These are phyloP conservation scores for Callospermophilus lateralis DNA, from an alignment of 2,113 vertebrate species.

Conservation along the genomic window DNA sequence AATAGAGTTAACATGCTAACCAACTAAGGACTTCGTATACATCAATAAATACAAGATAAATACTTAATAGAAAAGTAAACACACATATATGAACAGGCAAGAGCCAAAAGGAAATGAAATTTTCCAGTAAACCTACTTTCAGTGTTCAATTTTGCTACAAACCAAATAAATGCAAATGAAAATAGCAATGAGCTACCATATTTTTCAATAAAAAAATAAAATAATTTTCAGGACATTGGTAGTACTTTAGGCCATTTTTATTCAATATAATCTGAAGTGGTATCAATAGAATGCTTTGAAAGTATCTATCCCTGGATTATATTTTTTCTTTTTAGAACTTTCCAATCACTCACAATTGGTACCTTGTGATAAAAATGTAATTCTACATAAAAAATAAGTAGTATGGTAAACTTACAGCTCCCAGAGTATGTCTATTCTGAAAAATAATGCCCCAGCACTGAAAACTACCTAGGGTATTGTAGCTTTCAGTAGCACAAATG, in stretches of 20 bases:
- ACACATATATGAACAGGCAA: neutral
- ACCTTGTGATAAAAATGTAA: neutral
- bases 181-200: neutral
- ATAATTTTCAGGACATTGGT: neutral
- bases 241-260: neutral
- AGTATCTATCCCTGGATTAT: neutral
- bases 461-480: neutral
- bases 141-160: neutral
- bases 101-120: neutral
- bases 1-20: neutral
- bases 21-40: neutral
- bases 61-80: constrained; percentile 20
- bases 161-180: constrained; percentile 3
- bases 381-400: neutral
- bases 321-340: neutral
- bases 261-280: neutral
- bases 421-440: neutral
- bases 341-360: neutral
- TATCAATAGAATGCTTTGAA: neutral
- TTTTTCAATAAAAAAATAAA: constrained; percentile 22
- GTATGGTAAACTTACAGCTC: neutral
- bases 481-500: neutral
- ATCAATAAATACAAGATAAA: neutral
- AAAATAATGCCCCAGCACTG: neutral
- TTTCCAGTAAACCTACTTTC: neutral